phyloP scores from a whole-genome alignment of 1,140 invertebrate species.

The Delia radicum region DNA sequence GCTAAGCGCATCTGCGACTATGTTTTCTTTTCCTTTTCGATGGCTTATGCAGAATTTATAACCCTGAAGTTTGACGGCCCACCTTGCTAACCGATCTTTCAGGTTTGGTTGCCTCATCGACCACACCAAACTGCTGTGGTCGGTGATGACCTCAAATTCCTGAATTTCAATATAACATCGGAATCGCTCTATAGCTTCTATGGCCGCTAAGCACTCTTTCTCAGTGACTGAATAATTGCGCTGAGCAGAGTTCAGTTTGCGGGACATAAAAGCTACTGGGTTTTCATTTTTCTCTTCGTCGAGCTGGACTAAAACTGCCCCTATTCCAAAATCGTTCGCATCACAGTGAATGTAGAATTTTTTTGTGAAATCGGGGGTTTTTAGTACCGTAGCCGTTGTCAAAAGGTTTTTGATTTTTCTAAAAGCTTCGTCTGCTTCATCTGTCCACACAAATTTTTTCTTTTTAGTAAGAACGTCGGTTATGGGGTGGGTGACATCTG shows the following conservation, averaged over 20 bases:
- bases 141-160: too few relatives aligned
- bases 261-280: too few relatives aligned
- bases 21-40: slow-evolving; percentile 4
- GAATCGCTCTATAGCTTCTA: slow-evolving; percentile 54
- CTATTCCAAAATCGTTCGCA: slow-evolving; percentile 23
- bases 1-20: slow-evolving; percentile 17
- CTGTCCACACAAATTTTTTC: slow-evolving; percentile 19
- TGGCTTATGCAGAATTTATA: not conserved
- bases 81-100: slow-evolving; percentile 29
- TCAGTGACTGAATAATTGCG: not conserved
- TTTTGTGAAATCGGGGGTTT: slow-evolving; percentile 23
- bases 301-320: slow-evolving; percentile 18
- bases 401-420: not conserved
- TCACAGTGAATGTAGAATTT: slow-evolving; percentile 27
- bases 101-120: slow-evolving; percentile 50
- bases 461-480: slow-evolving; percentile 4
- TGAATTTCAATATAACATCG: slow-evolving; percentile 38
- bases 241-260: too few relatives aligned
- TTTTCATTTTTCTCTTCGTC: not conserved
- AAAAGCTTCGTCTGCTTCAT: slow-evolving; percentile 17
- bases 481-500: not conserved
- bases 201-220: slow-evolving; percentile 55
- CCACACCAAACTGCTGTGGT: slow-evolving; percentile 35
- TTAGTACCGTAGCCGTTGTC: slow-evolving; percentile 24
- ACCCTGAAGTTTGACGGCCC: not conserved